phyloP scores from a whole-genome alignment of 2,888 invertebrate genomes.

The Nycteola revayana region DNA sequence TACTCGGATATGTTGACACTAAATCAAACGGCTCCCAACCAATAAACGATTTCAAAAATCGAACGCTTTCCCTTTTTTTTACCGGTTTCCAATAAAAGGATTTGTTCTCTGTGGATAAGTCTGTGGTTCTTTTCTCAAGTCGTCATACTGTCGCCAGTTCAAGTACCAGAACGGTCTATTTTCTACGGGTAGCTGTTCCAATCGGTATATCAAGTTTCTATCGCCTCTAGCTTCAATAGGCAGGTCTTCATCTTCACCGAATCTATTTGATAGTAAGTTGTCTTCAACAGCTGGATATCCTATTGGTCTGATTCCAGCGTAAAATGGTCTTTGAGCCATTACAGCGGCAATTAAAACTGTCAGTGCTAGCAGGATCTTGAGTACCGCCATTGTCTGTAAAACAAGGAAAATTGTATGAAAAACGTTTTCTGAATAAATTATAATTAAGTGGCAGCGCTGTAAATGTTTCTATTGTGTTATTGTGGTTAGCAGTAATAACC shows the following conservation, averaged over 20 bases:
- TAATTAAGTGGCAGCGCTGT: no score
- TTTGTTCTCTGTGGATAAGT: conserved; percentile 54
- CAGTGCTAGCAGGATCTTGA: conserved; percentile 43
- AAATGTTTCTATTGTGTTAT: no score
- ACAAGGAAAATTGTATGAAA: conserved; percentile 26
- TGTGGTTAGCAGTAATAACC: no score
- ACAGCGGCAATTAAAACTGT: conserved; percentile 42
- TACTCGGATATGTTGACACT: no score
- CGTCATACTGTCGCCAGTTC: conserved; percentile 52
- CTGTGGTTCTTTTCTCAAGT: conserved; percentile 52
- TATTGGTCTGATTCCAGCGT: conserved; percentile 81
- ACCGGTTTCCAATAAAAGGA: conserved; percentile 34
- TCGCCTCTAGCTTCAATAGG: conserved; percentile 79
- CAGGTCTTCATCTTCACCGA: conserved; percentile 68
- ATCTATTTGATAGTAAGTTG: conserved; percentile 64
- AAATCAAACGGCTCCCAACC: no score
- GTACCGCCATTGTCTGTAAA: conserved; percentile 47
- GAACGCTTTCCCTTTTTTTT: no score
- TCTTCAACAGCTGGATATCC: conserved; percentile 82
- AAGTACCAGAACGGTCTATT: conserved; percentile 28
- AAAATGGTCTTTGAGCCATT: conserved; percentile 84
- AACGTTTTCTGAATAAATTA: no score
- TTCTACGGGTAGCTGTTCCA: conserved; percentile 18
- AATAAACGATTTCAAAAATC: no score
- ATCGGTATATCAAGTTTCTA: conserved; percentile 21